These are phyloP conservation scores for Indicator indicator DNA, from an alignment of 2,113 vertebrate species.

Conservation along the genomic window DNA sequence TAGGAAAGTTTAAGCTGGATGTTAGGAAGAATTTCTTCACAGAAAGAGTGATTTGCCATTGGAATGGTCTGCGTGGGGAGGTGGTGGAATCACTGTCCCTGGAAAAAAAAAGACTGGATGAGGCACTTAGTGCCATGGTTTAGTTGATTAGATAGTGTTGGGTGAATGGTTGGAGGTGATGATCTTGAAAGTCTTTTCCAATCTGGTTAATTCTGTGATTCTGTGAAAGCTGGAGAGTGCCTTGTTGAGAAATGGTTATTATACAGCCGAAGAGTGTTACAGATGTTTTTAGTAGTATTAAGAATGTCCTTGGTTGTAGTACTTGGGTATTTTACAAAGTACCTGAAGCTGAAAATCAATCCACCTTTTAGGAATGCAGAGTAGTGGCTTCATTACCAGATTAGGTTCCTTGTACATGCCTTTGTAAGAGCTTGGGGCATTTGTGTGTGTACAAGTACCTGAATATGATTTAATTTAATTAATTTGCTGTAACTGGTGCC, in stretches of 20 bases:
- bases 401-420: background rate
- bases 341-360: background rate
- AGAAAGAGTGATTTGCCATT: too few species aligned
- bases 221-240: background rate
- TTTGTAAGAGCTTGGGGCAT: background rate
- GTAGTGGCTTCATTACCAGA: background rate
- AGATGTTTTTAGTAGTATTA: background rate
- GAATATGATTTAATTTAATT: background rate
- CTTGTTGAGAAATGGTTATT: background rate
- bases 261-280: background rate
- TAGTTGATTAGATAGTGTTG: too few species aligned
- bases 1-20: background rate
- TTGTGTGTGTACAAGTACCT: background rate
- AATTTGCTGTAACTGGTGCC: background rate
- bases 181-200: too few species aligned
- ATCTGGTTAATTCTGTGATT: too few species aligned
- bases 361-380: background rate
- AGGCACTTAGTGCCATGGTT: too few species aligned
- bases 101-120: too few species aligned
- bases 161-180: too few species aligned
- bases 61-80: too few species aligned
- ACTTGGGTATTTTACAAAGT: background rate
- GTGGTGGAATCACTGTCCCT: too few species aligned
- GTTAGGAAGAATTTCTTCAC: too few species aligned
- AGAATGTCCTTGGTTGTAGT: rapidly evolving